Evolutionary conservation across 2,888 invertebrate genomes (phyloP), one percentile per base, ranked within the genome.

Genomic region (Thymelicus lineola): DNA sequence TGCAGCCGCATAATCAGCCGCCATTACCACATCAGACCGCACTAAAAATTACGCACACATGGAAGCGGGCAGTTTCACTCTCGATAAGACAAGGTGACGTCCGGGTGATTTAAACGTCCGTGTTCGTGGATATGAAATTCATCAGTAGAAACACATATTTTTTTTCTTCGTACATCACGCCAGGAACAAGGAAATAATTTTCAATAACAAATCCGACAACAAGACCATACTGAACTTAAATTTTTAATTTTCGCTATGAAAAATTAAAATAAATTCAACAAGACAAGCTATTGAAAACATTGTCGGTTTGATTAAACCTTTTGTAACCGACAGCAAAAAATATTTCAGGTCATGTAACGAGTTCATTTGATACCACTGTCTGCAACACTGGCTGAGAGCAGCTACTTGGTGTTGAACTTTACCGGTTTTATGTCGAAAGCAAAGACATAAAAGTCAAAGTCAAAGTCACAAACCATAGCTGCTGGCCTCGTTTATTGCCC

Each of bases 331-430:
- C 35, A 36, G 57, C 57, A 62, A 46, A 59, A 59, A 59, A 38
- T 59, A 38, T 59, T 57, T 59, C 38, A 36, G 59, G 15, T 38
- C 57, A 36, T 59, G 59, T 59, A 59, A 59, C 59, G 59, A 59
- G 17, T 42, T 59, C 59, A 38, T 59, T 59, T 59, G 59, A 59
- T 59, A 59, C 48, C 48, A 50, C 15, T 17, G 48, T 50, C 48
- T 50, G 48, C 48, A 15, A 17, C 48, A 50, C 48, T 42, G 17
- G 3, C 2, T 17, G 0, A 15, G n/a, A 17, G 48, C 17, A 17
- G 48, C 17, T 17, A 50, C 48, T 17, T 17, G 7, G 9, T 2
- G 6, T 7, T 0, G 15, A 3, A 7, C 7, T 15, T 17, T 50
- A 50, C 48, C 15, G 15, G 48, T 50, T 17, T 6, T 17, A 50